Percentiles rank a stretch among this genome's conserved stretches.
Conservation (phyloP, 1,140 invertebrate genomes). For the Coenobita brevimanus region DNA sequence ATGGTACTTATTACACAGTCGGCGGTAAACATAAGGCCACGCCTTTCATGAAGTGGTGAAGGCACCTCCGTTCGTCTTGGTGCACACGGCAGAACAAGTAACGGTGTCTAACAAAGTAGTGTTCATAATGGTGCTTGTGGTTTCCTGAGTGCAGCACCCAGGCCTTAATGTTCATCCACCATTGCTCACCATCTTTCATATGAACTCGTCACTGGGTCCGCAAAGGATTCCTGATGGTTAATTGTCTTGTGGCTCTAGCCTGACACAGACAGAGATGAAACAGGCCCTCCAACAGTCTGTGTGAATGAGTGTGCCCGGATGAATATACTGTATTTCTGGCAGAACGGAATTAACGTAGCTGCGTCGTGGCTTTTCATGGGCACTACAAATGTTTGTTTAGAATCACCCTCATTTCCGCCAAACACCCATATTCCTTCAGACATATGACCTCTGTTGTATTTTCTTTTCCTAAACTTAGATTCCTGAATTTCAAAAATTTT, state of each 20-base stretch:
- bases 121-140: not conserved
- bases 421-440: not conserved
- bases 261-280: not conserved
- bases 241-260: not conserved
- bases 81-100: not conserved
- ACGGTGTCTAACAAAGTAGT: not conserved
- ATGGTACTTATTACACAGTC: no score
- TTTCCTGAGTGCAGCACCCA: not conserved
- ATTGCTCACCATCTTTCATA: no score
- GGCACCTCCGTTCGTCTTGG: not conserved
- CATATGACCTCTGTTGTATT: not conserved
- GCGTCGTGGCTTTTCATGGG: not conserved
- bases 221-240: not conserved
- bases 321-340: not conserved
- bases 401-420: not conserved
- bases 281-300: not conserved
- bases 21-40: no score
- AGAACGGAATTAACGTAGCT: not conserved
- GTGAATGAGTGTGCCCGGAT: not conserved
- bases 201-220: not conserved
- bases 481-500: not conserved
- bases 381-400: not conserved
- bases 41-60: no score
- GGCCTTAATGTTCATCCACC: not conserved
- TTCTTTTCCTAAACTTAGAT: constrained; percentile 1